Base-by-base conservation (phyloP, 2,113 vertebrate species). In the Tringa solitaria region DNA sequence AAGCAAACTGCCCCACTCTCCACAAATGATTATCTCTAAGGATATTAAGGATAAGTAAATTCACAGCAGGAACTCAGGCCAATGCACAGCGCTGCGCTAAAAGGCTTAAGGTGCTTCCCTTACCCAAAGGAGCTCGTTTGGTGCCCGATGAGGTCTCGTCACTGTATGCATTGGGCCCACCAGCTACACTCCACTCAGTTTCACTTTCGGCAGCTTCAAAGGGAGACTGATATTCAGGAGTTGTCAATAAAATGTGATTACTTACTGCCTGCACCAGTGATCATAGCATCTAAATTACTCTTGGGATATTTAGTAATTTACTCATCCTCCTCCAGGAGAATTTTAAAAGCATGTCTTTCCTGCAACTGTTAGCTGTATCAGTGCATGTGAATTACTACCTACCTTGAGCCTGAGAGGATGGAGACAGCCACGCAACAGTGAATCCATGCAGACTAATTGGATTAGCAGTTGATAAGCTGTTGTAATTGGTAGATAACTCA, bases 231-330 rank as follows among this genome's bases (percentile, higher is more conserved):
- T 92, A 91, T 95, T 92, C 56, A 92, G 83, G 65, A 84, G n/a
- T 10, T 92, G 93, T 78, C 96, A 91, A 89, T 96, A 97, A 81
- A 93, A 87, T 1, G 23, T 72, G 86, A 94, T 95, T 95, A 87
- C n/a, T 61, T 72, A 76, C 68, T 67, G 60, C 69, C 84, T 81
- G 95, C 93, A 89, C 46, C 83, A 75, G 37, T 68, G 76, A 95
- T 95, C 83, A 39, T 4, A 82, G 76, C 84, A 92, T 90, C 80
- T 92, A 75, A 87, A 84, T 92, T 93, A 87, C 89, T 93, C 73
- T 15, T 74, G 89, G 86, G 93, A 78, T 81, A 87, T 59, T 78
- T 63, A 70, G 73, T 84, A 76, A 95, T 93, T 95, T 89, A 95
- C 76, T 83, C 61, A 61, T 63, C 30, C 89, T 87, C 64, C 76